These are phyloP conservation scores for Rachycentron canadum DNA, from an alignment of 2,797 vertebrate species.

Conservation along the genomic window DNA sequence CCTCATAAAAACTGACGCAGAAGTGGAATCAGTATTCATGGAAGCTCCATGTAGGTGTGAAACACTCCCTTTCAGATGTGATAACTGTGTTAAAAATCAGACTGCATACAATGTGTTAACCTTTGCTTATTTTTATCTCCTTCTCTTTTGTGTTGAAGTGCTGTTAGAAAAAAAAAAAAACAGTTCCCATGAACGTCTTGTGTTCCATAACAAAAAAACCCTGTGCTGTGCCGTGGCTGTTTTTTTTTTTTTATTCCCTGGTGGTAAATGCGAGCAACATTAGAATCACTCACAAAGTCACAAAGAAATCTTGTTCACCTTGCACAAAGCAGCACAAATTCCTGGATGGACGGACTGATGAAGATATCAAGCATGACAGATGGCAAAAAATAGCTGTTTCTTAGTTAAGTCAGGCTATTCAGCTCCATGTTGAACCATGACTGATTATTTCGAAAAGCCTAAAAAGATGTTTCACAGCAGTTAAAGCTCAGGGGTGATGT, in stretches of 20 bases:
- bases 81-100: constrained; percentile 27
- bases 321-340: constrained; percentile 14
- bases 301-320: background rate
- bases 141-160: background rate
- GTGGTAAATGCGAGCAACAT: constrained; percentile 9
- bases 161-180: background rate
- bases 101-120: constrained; percentile 21
- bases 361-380: constrained; percentile 34
- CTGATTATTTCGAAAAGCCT: constrained; percentile 40
- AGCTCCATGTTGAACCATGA: constrained; percentile 48
- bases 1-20: constrained; percentile 2
- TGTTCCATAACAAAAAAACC: background rate
- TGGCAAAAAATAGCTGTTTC: constrained; percentile 7
- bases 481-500: constrained; percentile 28
- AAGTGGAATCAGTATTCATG: background rate
- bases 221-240: background rate
- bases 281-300: constrained; percentile 21
- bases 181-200: background rate
- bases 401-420: constrained; percentile 26
- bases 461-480: constrained; percentile 31
- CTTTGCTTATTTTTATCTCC: constrained; percentile 48
- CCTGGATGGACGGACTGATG: constrained; percentile 1
- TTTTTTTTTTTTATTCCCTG: constrained; percentile 1
- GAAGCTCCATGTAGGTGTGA: constrained; percentile 8
- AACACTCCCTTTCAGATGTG: constrained; percentile 9